Percentiles rank a stretch among this genome's conserved stretches.
Evolutionary conservation across 2,113 vertebrate species (phyloP).

Genomic region (Ptilorrhoa leucosticta): DNA sequence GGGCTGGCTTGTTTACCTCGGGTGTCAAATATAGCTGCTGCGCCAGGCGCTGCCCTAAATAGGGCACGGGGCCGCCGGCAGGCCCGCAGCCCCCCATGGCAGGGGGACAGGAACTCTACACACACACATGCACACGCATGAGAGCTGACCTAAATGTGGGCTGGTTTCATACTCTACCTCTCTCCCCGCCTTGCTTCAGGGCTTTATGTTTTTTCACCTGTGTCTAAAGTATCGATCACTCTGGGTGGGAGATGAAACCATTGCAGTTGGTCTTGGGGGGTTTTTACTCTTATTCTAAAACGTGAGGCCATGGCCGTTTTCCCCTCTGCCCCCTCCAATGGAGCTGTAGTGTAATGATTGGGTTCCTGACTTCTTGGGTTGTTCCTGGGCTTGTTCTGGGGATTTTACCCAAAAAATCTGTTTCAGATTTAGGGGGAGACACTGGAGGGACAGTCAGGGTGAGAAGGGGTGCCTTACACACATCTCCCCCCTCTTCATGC

Average conservation of each 20-base stretch:
- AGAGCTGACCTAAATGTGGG: conserved; percentile 14
- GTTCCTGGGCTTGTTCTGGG: background rate
- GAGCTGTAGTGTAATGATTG: background rate
- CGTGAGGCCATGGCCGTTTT: background rate
- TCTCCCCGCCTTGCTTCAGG: background rate
- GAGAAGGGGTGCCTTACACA: background rate
- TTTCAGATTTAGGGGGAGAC: background rate
- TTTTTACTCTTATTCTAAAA: background rate
- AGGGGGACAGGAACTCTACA: background rate
- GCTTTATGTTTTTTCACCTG: background rate
- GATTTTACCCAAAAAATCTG: background rate
- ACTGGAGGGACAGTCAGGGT: background rate
- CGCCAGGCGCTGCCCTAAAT: conserved; percentile 82
- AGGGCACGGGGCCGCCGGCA: conserved; percentile 58
- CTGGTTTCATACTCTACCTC: background rate
- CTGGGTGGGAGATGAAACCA: background rate
- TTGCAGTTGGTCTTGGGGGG: background rate
- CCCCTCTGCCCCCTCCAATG: background rate
- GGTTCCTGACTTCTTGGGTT: background rate
- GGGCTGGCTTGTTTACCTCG: conserved; percentile 84
- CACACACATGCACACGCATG: background rate
- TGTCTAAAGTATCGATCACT: background rate
- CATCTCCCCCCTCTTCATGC: fast-evolving
- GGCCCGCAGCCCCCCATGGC: background rate
- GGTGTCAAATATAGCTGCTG: conserved; percentile 84